A percentile compares a stretch with the other conserved stretches of the same genome.
Evolutionary conservation across 1,140 invertebrate genomes (phyloP).

Genomic region (Drosophila tristis): DNA sequence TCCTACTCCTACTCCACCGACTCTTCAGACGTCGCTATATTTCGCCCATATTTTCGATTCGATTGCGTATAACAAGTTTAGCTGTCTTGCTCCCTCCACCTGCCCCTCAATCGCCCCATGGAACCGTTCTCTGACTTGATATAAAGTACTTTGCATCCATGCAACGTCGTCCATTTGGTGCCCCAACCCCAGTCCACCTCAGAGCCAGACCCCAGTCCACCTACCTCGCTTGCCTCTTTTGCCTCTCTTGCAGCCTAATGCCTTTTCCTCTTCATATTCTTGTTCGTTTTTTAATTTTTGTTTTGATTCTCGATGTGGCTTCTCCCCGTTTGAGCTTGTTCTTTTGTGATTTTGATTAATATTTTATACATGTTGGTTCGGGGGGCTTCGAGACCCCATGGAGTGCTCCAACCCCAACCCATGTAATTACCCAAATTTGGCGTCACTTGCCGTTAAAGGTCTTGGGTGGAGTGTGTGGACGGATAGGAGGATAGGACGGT

Average conservation of each 20-base stretch:
- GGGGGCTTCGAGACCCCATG: conserved; percentile 50
- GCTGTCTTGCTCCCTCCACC: conserved; percentile 27
- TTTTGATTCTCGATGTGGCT: conserved; percentile 56
- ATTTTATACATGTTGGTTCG: conserved; percentile 68
- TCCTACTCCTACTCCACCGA: not conserved
- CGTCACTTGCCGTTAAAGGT: conserved; percentile 75
- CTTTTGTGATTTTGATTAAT: conserved; percentile 76
- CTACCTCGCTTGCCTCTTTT: not conserved
- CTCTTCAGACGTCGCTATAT: conserved; percentile 54
- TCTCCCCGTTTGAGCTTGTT: conserved; percentile 25
- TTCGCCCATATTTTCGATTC: conserved; percentile 78
- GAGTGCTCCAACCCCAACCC: conserved; percentile 40
- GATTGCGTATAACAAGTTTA: conserved; percentile 82
- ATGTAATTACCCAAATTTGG: conserved; percentile 79
- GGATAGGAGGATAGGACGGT: conserved; percentile 7
- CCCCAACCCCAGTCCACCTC: not conserved
- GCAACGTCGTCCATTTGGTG: conserved; percentile 39
- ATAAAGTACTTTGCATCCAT: conserved; percentile 78
- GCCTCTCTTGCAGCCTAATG: conserved; percentile 46
- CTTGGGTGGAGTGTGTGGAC: conserved; percentile 16
- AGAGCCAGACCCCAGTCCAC: not conserved
- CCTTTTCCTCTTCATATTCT: conserved; percentile 38
- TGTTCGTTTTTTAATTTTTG: conserved; percentile 58
- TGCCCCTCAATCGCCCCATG: not conserved
- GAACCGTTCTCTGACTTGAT: conserved; percentile 57